phyloP scores from a whole-genome alignment of 2,888 invertebrate genomes.

The Dyspetes luteomarginatus region DNA sequence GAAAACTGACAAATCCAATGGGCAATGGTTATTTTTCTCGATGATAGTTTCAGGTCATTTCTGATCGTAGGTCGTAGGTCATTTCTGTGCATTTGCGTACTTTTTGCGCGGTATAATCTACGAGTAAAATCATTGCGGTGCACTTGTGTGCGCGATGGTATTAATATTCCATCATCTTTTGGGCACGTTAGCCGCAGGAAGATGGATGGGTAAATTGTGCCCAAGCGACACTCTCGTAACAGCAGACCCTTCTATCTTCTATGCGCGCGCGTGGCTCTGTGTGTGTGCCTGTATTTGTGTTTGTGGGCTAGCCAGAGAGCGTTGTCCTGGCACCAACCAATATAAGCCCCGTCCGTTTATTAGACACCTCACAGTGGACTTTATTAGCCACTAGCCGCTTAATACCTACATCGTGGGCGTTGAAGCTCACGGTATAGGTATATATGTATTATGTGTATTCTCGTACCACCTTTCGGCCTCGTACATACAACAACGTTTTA shows the following conservation, averaged over 20 bases:
- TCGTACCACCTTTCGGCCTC: slow-evolving; percentile 24
- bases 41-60: background rate
- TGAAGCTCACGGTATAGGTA: background rate
- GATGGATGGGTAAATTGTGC: slow-evolving; percentile 42
- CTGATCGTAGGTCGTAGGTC: background rate
- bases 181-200: slow-evolving; percentile 38
- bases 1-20: background rate
- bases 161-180: slow-evolving; percentile 27
- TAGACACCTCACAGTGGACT: slow-evolving; percentile 78
- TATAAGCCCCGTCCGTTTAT: slow-evolving; percentile 77
- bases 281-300: slow-evolving; percentile 17
- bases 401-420: slow-evolving; percentile 56
- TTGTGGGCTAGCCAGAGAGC: background rate
- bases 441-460: slow-evolving; percentile 23
- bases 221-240: slow-evolving; percentile 52
- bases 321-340: slow-evolving; percentile 40
- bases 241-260: slow-evolving; percentile 19
- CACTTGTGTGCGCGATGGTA: background rate
- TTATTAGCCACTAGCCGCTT: slow-evolving; percentile 75
- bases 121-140: background rate
- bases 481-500: slow-evolving; percentile 24
- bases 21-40: background rate
- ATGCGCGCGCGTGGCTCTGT: background rate
- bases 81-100: background rate
- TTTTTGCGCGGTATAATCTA: background rate